These are phyloP conservation scores for Chroicocephalus ridibundus DNA, from an alignment of 2,113 vertebrate species.

Conservation along the genomic window DNA sequence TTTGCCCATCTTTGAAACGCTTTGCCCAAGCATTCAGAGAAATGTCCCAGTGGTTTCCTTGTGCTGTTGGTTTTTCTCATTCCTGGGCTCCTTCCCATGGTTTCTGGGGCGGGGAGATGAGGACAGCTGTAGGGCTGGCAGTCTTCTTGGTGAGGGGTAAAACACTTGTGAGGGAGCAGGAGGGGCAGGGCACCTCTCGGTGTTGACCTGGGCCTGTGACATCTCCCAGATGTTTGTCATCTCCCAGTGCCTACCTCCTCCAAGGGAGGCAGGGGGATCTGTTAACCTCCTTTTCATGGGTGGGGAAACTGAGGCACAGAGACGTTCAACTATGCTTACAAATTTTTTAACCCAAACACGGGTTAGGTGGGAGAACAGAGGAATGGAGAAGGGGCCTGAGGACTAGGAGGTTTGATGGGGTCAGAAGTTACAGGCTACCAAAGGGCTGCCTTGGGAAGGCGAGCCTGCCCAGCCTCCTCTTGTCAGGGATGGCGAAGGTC, in stretches of 20 bases:
- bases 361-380: background rate
- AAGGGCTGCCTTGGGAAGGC: background rate
- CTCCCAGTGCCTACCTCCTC: background rate
- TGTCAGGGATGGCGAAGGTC: background rate
- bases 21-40: background rate
- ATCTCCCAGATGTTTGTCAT: background rate
- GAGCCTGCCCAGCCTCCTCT: background rate
- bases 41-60: background rate
- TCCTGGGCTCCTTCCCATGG: background rate
- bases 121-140: background rate
- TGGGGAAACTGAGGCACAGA: background rate
- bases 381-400: background rate
- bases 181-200: background rate
- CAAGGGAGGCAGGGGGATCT: background rate
- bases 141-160: background rate
- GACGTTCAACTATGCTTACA: background rate
- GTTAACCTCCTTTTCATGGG: background rate
- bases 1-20: background rate
- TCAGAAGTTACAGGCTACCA: background rate
- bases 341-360: background rate
- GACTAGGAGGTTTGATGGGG: background rate
- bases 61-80: background rate
- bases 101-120: accelerated
- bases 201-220: background rate
- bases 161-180: background rate